Conservation (phyloP, 2,888 invertebrate species). For the Ypsolopha sequella region DNA sequence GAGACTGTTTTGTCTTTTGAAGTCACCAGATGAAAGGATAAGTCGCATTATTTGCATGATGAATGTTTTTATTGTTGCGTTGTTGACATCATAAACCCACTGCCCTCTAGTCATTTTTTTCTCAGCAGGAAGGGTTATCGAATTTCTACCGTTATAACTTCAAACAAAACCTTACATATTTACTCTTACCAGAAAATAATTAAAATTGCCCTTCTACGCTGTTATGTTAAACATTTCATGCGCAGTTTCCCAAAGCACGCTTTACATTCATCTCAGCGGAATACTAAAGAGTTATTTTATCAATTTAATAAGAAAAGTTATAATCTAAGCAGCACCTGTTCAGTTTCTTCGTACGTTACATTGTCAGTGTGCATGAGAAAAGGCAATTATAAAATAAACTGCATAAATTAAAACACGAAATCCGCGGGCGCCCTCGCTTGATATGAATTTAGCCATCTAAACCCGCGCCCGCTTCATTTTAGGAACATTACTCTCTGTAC, state of each 20-base stretch:
- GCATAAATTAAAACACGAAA: slow-evolving; percentile 47
- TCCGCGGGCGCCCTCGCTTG: slow-evolving; percentile 23
- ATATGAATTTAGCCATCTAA: slow-evolving; percentile 41
- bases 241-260: background rate
- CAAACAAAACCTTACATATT: background rate
- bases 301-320: slow-evolving; percentile 31
- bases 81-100: background rate
- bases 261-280: background rate
- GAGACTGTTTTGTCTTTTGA: slow-evolving; percentile 40
- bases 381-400: slow-evolving; percentile 45
- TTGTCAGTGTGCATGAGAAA: slow-evolving; percentile 21
- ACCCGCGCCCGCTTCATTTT: slow-evolving; percentile 42
- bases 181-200: background rate
- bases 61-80: slow-evolving; percentile 6
- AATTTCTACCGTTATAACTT: background rate
- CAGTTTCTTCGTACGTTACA: slow-evolving; percentile 22
- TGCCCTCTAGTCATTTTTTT: background rate
- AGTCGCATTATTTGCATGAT: slow-evolving; percentile 41
- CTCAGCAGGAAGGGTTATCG: background rate
- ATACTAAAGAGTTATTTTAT: slow-evolving; percentile 23
- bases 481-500: slow-evolving; percentile 54
- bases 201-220: background rate
- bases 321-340: slow-evolving; percentile 40
- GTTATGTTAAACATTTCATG: background rate
- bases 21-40: slow-evolving; percentile 33